Percentiles rank a stretch among this genome's conserved stretches.
These are phyloP conservation scores for Rhipidura dahli DNA, from an alignment of 2,113 vertebrate species.

Conservation along the genomic window DNA sequence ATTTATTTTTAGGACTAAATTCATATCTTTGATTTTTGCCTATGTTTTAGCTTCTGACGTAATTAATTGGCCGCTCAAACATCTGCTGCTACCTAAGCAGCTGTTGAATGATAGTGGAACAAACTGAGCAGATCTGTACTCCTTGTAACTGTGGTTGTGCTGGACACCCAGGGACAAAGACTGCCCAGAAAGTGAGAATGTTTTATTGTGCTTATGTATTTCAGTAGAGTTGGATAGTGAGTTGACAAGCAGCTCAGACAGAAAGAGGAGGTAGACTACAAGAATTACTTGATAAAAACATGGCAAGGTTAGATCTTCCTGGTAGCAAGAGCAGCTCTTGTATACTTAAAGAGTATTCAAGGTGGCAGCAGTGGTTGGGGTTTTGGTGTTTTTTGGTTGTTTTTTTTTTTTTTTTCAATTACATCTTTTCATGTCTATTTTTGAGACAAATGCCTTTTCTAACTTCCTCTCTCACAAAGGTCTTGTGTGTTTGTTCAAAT, in stretches of 20 bases:
- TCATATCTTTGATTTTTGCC: not conserved
- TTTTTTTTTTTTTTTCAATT: not conserved
- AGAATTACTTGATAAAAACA: not conserved
- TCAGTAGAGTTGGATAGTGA: not conserved
- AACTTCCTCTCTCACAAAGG: not conserved
- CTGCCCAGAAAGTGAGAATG: not conserved
- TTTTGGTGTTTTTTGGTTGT: too few relatives aligned
- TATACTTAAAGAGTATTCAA: not conserved
- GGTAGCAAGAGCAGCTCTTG: not conserved
- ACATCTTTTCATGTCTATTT: not conserved
- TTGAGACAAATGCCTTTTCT: not conserved
- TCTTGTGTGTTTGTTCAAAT: not conserved
- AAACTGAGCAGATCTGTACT: not conserved
- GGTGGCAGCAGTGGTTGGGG: not conserved
- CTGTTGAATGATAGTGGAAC: not conserved
- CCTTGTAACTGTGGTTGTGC: not conserved
- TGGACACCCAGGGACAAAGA: not conserved
- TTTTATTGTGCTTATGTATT: not conserved
- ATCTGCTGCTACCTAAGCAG: not conserved
- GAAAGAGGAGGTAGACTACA: not conserved
- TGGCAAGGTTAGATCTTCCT: not conserved
- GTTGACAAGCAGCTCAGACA: not conserved
- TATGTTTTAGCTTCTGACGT: not conserved
- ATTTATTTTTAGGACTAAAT: not conserved
- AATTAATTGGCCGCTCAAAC: not conserved